Evolutionary conservation across 2,888 invertebrate species (phyloP).

Genomic region (Masnerella sp.): DNA sequence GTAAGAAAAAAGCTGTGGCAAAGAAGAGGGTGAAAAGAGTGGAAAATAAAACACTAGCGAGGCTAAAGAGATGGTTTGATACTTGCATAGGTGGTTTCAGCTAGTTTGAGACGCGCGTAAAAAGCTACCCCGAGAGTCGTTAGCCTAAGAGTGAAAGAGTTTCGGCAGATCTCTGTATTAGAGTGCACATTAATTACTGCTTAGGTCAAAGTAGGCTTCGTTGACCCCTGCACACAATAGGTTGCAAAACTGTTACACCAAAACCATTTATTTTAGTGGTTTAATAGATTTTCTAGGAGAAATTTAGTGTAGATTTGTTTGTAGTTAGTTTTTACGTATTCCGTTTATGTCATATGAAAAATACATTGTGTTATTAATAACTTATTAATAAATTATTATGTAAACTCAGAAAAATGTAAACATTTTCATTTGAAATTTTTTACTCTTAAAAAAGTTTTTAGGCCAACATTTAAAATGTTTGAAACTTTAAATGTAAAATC

Average conservation of each 20-base stretch:
- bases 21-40: conserved; percentile 40
- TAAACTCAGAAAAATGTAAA: no score
- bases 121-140: conserved; percentile 58
- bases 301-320: no score
- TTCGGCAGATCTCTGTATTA: conserved; percentile 57
- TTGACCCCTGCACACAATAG: conserved; percentile 27
- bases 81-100: conserved; percentile 47
- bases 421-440: no score
- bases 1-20: conserved; percentile 30
- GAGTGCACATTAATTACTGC: conserved; percentile 60
- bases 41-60: conserved; percentile 48
- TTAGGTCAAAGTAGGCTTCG: conserved; percentile 16
- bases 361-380: no score
- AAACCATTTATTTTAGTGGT: no score
- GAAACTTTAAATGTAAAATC: no score
- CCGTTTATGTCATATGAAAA: no score
- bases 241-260: conserved; percentile 30
- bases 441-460: no score
- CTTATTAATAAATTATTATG: no score
- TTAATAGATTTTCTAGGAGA: no score
- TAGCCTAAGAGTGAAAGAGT: conserved; percentile 62
- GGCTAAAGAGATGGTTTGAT: conserved; percentile 46
- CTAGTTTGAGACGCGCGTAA: conserved; percentile 44
- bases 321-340: no score
- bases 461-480: no score